These are phyloP conservation scores for Laupala kohalensis DNA, from an alignment of 1,140 invertebrate genomes.

Conservation along the genomic window DNA sequence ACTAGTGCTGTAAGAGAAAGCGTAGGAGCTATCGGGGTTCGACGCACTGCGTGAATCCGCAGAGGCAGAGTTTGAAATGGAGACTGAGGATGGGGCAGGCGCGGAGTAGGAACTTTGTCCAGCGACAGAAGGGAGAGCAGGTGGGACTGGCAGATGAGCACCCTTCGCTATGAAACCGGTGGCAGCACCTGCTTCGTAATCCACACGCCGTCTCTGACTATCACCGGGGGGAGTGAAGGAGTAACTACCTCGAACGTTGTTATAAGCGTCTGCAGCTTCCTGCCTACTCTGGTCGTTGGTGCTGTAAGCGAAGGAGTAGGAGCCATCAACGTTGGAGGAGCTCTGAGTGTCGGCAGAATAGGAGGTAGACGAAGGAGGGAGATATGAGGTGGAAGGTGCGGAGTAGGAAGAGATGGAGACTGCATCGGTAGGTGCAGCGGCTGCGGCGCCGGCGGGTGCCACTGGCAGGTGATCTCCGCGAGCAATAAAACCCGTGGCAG, in stretches of 20 bases:
- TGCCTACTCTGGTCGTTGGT: conserved; percentile 14
- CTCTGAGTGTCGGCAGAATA: not conserved
- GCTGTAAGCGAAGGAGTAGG: conserved; percentile 19
- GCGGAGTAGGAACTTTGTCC: not conserved
- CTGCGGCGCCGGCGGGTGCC: not conserved
- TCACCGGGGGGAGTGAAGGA: conserved; percentile 15
- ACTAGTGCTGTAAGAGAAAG: conserved; percentile 15
- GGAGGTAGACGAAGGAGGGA: not conserved
- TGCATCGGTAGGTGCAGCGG: not conserved
- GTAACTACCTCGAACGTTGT: conserved; percentile 14
- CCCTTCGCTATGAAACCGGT: conserved; percentile 13
- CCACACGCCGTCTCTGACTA: conserved; percentile 5
- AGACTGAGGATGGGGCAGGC: too few species aligned
- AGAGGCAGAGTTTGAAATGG: conserved; percentile 14
- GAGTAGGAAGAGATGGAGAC: not conserved
- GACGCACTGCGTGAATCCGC: conserved; percentile 12
- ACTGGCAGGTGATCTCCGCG: conserved; percentile 10
- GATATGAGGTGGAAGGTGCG: not conserved
- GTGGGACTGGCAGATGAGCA: conserved; percentile 10
- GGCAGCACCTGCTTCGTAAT: conserved; percentile 14
- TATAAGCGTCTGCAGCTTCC: conserved; percentile 11
- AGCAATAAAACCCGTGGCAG: conserved; percentile 14
- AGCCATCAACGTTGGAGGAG: conserved; percentile 1
- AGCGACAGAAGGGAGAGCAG: not conserved
- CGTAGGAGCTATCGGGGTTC: too few species aligned